Percentiles rank a stretch among this genome's conserved stretches.
phyloP scores from a whole-genome alignment of 2,113 vertebrate genomes.

The Beaufortia kweichowensis region DNA sequence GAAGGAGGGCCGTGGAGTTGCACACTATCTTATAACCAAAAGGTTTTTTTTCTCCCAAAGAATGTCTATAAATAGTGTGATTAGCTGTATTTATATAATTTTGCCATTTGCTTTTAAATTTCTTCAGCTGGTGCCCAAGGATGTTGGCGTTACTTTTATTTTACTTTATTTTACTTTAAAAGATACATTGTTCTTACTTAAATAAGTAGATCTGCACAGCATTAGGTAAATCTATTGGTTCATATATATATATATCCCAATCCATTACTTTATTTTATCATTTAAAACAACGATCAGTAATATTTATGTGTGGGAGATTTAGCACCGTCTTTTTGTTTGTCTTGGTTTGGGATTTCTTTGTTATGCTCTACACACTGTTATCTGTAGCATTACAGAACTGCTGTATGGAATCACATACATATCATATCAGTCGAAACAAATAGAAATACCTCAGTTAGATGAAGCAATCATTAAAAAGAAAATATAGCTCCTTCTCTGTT shows the following conservation, averaged over 20 bases:
- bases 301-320: constrained; percentile 44
- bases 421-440: constrained; percentile 41
- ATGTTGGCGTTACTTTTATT: constrained; percentile 39
- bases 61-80: constrained; percentile 39
- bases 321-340: constrained; percentile 7
- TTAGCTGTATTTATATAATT: constrained; percentile 51
- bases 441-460: constrained; percentile 53
- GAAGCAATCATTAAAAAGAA: constrained; percentile 35
- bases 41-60: constrained; percentile 37
- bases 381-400: constrained; percentile 57
- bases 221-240: constrained; percentile 39
- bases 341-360: constrained; percentile 38
- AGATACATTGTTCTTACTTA: constrained; percentile 19
- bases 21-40: constrained; percentile 52
- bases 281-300: constrained; percentile 43
- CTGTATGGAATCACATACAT: constrained; percentile 52
- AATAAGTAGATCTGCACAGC: constrained; percentile 51
- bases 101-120: constrained; percentile 43
- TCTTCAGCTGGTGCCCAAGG: constrained; percentile 31
- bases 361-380: constrained; percentile 47
- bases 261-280: constrained; percentile 45
- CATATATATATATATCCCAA: constrained; percentile 21
- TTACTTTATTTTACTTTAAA: constrained; percentile 41
- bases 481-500: neutral
- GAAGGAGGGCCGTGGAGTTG: constrained; percentile 21